Percentiles rank a stretch among this genome's conserved stretches.
Evolutionary conservation across 2,888 invertebrate genomes (phyloP).

Genomic region (Hydrotaea cyrtoneurina): DNA sequence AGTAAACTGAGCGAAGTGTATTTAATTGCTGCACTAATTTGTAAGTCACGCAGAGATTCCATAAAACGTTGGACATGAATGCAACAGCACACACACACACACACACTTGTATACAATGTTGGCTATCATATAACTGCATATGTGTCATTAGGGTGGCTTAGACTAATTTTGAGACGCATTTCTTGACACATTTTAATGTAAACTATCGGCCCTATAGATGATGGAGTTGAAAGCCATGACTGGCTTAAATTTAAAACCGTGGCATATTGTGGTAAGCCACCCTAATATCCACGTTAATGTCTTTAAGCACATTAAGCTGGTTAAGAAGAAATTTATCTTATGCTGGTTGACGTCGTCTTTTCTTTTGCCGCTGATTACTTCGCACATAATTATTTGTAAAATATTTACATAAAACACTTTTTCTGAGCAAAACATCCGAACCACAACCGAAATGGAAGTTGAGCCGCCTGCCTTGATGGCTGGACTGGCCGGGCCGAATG

Average conservation of each 20-base stretch:
- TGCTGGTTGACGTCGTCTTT: not conserved
- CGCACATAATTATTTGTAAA: slow-evolving; percentile 54
- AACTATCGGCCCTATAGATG: too few species aligned
- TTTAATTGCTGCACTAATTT: not conserved
- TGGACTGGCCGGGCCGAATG: not conserved
- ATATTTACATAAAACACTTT: slow-evolving; percentile 50
- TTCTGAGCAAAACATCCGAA: slow-evolving; percentile 5
- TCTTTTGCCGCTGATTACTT: slow-evolving; percentile 42
- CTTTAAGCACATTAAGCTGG: slow-evolving; percentile 22
- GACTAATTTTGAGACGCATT: too few species aligned
- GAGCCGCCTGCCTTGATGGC: slow-evolving; percentile 42
- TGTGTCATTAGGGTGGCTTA: too few species aligned
- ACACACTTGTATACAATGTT: too few species aligned
- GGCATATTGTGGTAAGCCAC: not conserved
- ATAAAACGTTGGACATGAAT: not conserved
- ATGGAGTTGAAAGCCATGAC: too few species aligned
- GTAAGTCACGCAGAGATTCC: not conserved
- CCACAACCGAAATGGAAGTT: not conserved
- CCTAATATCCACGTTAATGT: not conserved
- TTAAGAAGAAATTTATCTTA: slow-evolving; percentile 39
- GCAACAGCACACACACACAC: too few species aligned
- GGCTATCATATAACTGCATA: too few species aligned
- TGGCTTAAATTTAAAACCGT: too few species aligned
- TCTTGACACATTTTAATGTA: too few species aligned
- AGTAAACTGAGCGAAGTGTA: not conserved